These are phyloP conservation scores for Brachyrhaphis roseni DNA, from an alignment of 2,797 vertebrate genomes.

Conservation along the genomic window DNA sequence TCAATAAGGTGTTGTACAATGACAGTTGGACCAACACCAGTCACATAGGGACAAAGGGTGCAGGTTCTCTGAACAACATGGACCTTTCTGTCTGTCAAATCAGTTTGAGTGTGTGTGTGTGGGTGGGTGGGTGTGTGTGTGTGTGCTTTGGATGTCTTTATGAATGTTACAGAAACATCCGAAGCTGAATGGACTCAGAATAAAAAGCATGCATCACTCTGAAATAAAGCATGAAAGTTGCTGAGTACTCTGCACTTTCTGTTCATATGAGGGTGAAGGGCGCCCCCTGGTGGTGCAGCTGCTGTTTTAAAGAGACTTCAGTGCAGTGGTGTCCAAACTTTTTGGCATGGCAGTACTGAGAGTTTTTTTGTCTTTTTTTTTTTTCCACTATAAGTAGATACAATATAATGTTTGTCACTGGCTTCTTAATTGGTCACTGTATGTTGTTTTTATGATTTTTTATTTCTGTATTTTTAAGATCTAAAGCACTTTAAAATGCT, in stretches of 20 bases:
- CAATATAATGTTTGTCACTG: too few species aligned
- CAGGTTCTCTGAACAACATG: conserved; percentile 7
- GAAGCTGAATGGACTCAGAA: conserved; percentile 8
- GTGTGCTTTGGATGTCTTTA: conserved; percentile 1
- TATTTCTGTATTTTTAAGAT: too few species aligned
- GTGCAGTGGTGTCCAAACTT: neutral
- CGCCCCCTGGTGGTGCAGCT: conserved; percentile 65
- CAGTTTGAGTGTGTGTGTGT: conserved; percentile 11
- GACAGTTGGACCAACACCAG: neutral
- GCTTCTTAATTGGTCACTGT: too few species aligned
- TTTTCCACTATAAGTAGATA: too few species aligned
- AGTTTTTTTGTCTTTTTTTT: too few species aligned
- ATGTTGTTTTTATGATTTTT: too few species aligned
- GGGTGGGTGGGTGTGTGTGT: too few species aligned
- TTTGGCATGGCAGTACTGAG: too few species aligned
- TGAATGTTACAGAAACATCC: conserved; percentile 24
- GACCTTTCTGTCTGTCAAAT: conserved; percentile 30
- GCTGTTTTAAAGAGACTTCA: neutral
- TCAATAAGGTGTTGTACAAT: conserved; percentile 14
- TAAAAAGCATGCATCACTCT: conserved; percentile 16
- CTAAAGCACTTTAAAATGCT: too few species aligned
- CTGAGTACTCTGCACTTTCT: neutral
- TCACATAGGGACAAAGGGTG: neutral
- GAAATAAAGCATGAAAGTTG: conserved; percentile 4
- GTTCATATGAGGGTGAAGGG: conserved; percentile 53